Evolutionary conservation across 2,888 invertebrate genomes (phyloP).

Genomic region (Sinodicranocentrus sp.): DNA sequence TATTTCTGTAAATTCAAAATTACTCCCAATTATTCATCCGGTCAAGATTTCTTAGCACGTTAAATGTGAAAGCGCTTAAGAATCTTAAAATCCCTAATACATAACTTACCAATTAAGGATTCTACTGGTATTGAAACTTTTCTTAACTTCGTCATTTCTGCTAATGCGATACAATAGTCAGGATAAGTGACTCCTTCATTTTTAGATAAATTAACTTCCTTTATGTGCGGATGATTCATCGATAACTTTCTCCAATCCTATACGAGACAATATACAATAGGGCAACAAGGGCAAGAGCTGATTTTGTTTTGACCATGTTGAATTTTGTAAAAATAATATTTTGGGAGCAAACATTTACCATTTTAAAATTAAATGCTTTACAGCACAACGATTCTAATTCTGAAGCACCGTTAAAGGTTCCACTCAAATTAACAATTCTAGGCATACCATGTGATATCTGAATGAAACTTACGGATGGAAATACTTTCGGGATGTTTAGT

Average conservation of each 20-base stretch:
- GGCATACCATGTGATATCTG: constrained; percentile 70
- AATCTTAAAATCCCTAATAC: too few species aligned
- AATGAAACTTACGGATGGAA: constrained; percentile 45
- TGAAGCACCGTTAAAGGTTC: constrained; percentile 64
- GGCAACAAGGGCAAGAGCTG: too few species aligned
- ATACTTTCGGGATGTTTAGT: constrained; percentile 33
- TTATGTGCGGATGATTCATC: constrained; percentile 68
- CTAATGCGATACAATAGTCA: constrained; percentile 69
- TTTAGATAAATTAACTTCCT: constrained; percentile 60
- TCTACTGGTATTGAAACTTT: constrained; percentile 71
- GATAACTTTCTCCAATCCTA: constrained; percentile 73
- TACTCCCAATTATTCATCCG: background rate
- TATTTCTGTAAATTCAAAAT: constrained; percentile 64
- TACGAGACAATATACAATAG: too few species aligned
- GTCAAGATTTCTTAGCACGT: background rate
- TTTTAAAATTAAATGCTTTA: constrained; percentile 72
- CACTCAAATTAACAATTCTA: constrained; percentile 62
- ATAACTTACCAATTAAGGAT: constrained; percentile 65
- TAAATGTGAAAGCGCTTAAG: background rate
- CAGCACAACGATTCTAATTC: constrained; percentile 64
- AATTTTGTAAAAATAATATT: background rate
- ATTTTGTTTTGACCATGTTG: too few species aligned
- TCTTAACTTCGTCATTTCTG: constrained; percentile 51
- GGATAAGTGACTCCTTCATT: constrained; percentile 65
- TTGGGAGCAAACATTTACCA: constrained; percentile 53